Conservation (phyloP, 2,888 invertebrate genomes). For the Drosophila nr. fundita region DNA sequence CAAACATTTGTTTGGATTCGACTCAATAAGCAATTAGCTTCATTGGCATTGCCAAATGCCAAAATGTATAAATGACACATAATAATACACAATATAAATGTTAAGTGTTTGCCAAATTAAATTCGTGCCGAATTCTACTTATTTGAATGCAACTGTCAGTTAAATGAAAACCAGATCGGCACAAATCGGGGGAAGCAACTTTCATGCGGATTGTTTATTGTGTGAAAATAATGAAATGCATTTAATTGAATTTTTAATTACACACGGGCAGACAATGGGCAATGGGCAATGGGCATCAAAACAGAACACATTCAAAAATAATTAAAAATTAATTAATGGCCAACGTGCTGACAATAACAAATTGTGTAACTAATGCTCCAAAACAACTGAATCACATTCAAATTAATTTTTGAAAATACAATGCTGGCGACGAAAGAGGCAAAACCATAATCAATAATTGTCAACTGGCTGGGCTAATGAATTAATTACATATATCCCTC, state of each 20-base stretch:
- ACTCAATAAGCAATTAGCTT: conserved; percentile 52
- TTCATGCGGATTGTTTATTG: conserved; percentile 13
- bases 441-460: conserved; percentile 79
- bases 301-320: conserved; percentile 71
- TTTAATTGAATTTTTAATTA: conserved; percentile 61
- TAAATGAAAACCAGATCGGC: conserved; percentile 55
- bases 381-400: conserved; percentile 49
- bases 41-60: conserved; percentile 35
- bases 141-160: conserved; percentile 58
- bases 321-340: conserved; percentile 71
- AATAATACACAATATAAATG: conserved; percentile 33
- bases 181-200: conserved; percentile 24
- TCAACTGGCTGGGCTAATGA: conserved; percentile 76
- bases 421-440: conserved; percentile 31
- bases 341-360: conserved; percentile 38
- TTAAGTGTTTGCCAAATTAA: conserved; percentile 54
- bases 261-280: conserved; percentile 49
- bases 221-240: conserved; percentile 45
- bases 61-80: conserved; percentile 26
- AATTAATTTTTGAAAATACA: conserved; percentile 42
- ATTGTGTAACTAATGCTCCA: conserved; percentile 63
- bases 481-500: conserved; percentile 71
- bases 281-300: conserved; percentile 49
- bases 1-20: not conserved
- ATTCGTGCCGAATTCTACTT: conserved; percentile 46